Evolutionary conservation across 2,113 vertebrate genomes (phyloP).

Genomic region (Apus apus): DNA sequence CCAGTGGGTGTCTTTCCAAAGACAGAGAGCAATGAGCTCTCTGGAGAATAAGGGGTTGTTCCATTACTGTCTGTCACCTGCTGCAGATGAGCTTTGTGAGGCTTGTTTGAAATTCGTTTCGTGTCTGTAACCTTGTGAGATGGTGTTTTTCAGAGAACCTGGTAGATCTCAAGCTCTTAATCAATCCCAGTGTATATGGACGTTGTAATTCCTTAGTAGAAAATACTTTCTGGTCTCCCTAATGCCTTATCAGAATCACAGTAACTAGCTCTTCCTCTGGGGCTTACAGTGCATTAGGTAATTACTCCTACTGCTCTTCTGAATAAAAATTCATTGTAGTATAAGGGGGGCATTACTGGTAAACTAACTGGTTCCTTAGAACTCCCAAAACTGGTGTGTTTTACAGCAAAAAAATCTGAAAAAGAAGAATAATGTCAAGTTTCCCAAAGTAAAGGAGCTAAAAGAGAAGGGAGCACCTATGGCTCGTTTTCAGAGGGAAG

Average conservation of each 20-base stretch:
- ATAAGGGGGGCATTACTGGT: neutral
- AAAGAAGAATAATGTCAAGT: neutral
- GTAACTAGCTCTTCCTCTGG: neutral
- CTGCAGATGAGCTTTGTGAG: neutral
- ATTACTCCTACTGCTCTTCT: neutral
- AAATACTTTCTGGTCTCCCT: neutral
- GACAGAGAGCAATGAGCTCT: neutral
- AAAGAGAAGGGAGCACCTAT: neutral
- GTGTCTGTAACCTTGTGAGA: neutral
- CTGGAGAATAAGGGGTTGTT: neutral
- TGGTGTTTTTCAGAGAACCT: neutral
- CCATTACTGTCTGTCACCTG: neutral
- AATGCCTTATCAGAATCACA: neutral
- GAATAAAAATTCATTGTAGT: neutral
- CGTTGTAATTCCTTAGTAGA: neutral
- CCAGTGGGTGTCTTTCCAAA: neutral
- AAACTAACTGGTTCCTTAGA: neutral
- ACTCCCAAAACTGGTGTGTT: neutral
- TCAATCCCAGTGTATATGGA: neutral
- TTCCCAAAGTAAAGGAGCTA: neutral
- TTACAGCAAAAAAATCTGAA: neutral
- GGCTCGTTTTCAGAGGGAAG: neutral
- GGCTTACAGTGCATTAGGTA: neutral
- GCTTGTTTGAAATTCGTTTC: neutral
- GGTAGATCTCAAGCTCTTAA: neutral